Percentiles rank a stretch among this genome's conserved stretches.
phyloP scores from a whole-genome alignment of 2,888 invertebrate species.

The Ophraella communa region DNA sequence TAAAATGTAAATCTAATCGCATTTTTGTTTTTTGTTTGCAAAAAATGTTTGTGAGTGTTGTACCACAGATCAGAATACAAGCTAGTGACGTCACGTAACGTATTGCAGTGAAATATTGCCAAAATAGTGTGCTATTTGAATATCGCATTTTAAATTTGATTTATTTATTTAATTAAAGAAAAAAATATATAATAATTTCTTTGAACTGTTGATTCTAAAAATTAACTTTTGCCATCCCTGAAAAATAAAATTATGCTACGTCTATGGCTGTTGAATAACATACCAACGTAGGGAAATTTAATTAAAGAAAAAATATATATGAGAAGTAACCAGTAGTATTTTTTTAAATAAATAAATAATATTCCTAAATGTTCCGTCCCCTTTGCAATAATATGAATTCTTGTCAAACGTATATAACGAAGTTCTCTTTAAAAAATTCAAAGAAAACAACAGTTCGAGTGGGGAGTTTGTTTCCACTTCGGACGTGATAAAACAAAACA shows the following conservation, averaged over 20 bases:
- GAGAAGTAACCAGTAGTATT: slow-evolving; percentile 15
- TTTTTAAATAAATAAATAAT: background rate
- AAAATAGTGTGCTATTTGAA: too few species aligned
- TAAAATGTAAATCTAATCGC: too few species aligned
- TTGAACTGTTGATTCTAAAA: too few species aligned
- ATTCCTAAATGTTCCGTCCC: background rate
- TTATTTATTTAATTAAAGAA: too few species aligned
- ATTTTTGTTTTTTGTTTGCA: too few species aligned
- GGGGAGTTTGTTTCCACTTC: slow-evolving; percentile 50
- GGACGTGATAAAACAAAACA: slow-evolving; percentile 56
- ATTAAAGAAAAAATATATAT: background rate
- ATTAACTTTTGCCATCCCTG: too few species aligned
- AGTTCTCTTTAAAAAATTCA: slow-evolving; percentile 25
- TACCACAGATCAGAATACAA: too few species aligned
- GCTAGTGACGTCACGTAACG: too few species aligned
- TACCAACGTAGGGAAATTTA: background rate
- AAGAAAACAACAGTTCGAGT: slow-evolving; percentile 31
- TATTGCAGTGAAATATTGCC: too few species aligned
- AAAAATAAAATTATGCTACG: background rate
- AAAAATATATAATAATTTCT: too few species aligned
- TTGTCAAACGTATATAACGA: slow-evolving; percentile 27
- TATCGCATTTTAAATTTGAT: too few species aligned
- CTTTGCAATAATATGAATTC: slow-evolving; percentile 31
- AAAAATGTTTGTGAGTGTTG: too few species aligned
- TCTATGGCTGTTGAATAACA: background rate